Evolutionary conservation across 2,797 vertebrate genomes (phyloP).

Genomic region (Chiloscyllium punctatum): DNA sequence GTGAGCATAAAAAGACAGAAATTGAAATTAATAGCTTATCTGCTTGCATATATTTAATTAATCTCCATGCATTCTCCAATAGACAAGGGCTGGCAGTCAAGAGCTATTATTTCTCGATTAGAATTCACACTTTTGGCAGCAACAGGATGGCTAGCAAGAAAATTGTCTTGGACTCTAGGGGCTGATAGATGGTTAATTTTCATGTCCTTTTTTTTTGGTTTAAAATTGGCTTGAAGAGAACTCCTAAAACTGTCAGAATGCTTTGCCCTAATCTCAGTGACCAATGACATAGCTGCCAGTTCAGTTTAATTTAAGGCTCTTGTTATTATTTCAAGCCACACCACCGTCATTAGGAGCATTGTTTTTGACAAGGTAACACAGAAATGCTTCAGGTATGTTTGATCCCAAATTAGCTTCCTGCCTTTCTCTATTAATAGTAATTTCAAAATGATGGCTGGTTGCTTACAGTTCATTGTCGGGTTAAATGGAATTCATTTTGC

Average conservation of each 20-base stretch:
- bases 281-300: constrained; percentile 5
- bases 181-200: background rate
- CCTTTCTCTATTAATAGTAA: background rate
- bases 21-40: background rate
- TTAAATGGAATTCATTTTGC: background rate
- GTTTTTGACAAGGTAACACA: background rate
- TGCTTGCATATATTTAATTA: constrained; percentile 1
- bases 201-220: background rate
- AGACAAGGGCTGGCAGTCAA: background rate
- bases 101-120: background rate
- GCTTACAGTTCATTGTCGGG: background rate
- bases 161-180: background rate
- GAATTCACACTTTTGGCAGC: background rate
- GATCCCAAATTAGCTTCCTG: constrained; percentile 13
- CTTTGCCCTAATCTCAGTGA: constrained; percentile 8
- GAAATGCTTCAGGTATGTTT: constrained; percentile 10
- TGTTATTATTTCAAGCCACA: background rate
- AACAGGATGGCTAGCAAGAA: constrained; percentile 2
- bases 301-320: constrained; percentile 8
- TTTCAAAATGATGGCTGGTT: background rate
- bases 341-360: background rate
- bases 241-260: background rate
- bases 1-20: background rate
- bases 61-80: background rate
- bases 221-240: constrained; percentile 14